A percentile compares a stretch with the other conserved stretches of the same genome.
phyloP scores from a whole-genome alignment of 1,140 invertebrate genomes.

The Caenorhabditis remanei region DNA sequence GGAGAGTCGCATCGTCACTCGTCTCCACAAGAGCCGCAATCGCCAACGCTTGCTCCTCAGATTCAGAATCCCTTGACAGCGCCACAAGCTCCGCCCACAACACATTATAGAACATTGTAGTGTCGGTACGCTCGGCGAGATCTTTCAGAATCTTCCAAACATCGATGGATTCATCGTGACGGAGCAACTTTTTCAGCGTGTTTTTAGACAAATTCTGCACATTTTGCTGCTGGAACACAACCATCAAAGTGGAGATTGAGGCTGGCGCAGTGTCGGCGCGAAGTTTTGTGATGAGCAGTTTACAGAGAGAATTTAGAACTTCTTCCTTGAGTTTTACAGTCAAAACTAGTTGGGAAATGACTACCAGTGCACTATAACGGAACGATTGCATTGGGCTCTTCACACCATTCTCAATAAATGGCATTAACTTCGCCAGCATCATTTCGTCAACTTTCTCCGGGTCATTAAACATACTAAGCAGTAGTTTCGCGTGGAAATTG shows the following conservation, averaged over 20 bases:
- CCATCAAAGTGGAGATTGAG: conserved; percentile 59
- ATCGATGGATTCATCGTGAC: neutral
- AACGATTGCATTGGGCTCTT: conserved; percentile 60
- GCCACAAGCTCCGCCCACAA: conserved; percentile 6
- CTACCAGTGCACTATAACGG: conserved; percentile 60
- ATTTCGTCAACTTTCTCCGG: conserved; percentile 54
- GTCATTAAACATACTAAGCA: conserved; percentile 51
- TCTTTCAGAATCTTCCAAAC: conserved; percentile 16
- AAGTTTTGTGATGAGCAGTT: conserved; percentile 59
- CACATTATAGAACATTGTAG: neutral
- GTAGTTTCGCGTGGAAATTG: conserved; percentile 64
- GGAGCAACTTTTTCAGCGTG: conserved; percentile 36
- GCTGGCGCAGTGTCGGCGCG: conserved; percentile 50
- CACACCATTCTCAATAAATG: conserved; percentile 62
- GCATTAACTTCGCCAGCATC: conserved; percentile 66
- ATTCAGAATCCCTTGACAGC: neutral
- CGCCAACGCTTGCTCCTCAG: neutral
- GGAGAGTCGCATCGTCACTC: neutral
- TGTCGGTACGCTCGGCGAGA: conserved; percentile 30
- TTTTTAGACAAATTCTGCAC: conserved; percentile 61
- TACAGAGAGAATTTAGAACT: conserved; percentile 54
- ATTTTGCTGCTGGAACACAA: conserved; percentile 63
- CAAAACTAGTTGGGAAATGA: conserved; percentile 61
- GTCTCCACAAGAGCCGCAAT: conserved; percentile 12
- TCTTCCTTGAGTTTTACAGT: conserved; percentile 58